Base-by-base conservation (phyloP, 2,113 vertebrate genomes). In the Eurypyga helias region DNA sequence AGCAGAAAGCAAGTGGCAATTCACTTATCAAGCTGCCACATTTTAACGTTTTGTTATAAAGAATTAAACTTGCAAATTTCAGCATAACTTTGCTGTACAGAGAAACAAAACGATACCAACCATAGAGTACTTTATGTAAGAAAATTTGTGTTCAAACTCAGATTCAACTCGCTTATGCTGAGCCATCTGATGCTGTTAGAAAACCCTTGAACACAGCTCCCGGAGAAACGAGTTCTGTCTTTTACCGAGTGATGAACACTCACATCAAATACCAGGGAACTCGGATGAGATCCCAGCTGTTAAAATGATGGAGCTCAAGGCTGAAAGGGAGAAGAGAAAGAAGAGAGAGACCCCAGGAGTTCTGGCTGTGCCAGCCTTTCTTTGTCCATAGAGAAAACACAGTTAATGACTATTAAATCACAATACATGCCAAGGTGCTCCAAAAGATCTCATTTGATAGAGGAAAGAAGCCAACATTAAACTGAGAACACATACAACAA, bases 61-160 rank as follows among this genome's bases (percentile, higher is more conserved):
- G 86, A 97, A 97, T 96, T 94, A 89, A 93, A 96, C 80, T 90
- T 95, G 90, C 94, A 96, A 87, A 93, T 96, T 95, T 84, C 89
- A 91, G 45, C 52, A 34, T 65, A 87, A 89, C 70, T 92, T 80
- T 65, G 65, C 64, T 67, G 55, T 33, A 36, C 57, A 75, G 83
- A 91, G 87, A 96, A 95, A 67, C 77, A 92, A 86, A 81, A 52
- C 0, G 1, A 10, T 77, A 96, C 45, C 48, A 93, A 71, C 66
- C 57, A 23, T 1, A 57, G 13, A 51, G 31, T 23, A 34, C 25
- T 89, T 73, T 41, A 54, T 34, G 36, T 28, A 38, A 34, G 61
- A 34, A 87, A 92, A 87, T 31, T 46, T 90, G 73, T 89, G 90
- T 87, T 91, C 92, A 75, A 78, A 94, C 69, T 81, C 33, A 0